Base-by-base conservation (phyloP, 2,797 vertebrate genomes). In the Pseudocheirus occidentalis region DNA sequence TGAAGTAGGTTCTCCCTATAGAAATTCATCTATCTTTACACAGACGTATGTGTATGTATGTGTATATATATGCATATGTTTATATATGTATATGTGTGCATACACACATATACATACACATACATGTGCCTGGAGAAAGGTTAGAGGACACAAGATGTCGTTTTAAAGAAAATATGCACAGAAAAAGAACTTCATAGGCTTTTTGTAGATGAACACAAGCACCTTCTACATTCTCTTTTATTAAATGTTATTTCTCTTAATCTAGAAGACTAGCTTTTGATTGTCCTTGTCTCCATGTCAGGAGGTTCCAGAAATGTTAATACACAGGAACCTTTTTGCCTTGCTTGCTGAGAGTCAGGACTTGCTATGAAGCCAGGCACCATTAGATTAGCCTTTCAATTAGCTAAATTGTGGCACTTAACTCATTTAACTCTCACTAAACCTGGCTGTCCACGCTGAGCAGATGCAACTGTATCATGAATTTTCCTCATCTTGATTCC, bases 301-400 rank as follows among this genome's bases (percentile, higher is more conserved):
- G 40, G 40, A 46, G 73, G 40, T 87, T 87, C 40, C 34, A 87
- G 40, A 87, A 81, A 87, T 50, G 21, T 87, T 87, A 87, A 46
- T 27, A 50, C 40, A 87, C 40, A 87, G 73, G 40, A 50, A 87
- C 73, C 73, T 40, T 87, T 73, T 87, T 87, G 40, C 40, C 3
- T 46, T 87, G 24, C 40, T 50, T 46, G 40, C 21, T 50, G 21
- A 87, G 73, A 87, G 21, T 50, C 73, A 50, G 73, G 73, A 46
- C 9, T 87, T 87, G 40, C 73, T 87, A 27, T 50, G 40, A 87
- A 87, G 73, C 73, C 73, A 87, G 73, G 9, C 73, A 46, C 73
- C 73, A 87, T 87, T 87, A 87, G 73, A 87, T 87, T 87, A 87
- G 73, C 40, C 73, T 87, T 87, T 87, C 73, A 87, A 87, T 87